Evolutionary conservation across 2,797 vertebrate genomes (phyloP).

Genomic region (Oreortyx pictus): DNA sequence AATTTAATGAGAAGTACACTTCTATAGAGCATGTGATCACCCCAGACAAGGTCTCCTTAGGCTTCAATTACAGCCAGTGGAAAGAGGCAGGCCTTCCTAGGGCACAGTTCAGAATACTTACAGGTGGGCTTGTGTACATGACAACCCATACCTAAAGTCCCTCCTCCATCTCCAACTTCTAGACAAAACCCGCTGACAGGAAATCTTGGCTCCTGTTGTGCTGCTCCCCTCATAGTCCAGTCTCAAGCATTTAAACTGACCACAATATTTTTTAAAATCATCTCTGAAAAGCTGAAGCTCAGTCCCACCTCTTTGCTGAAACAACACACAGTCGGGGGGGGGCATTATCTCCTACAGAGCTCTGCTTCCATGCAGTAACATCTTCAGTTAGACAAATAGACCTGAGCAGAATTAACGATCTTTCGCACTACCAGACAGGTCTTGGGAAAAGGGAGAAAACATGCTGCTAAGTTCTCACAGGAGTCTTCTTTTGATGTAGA

Average conservation of each 20-base stretch:
- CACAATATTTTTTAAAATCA: neutral
- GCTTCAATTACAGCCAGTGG: neutral
- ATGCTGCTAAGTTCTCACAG: neutral
- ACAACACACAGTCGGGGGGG: neutral
- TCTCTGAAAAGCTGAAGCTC: neutral
- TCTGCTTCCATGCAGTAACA: neutral
- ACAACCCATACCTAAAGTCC: neutral
- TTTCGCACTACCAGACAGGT: neutral
- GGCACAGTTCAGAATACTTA: neutral
- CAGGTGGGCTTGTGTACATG: neutral
- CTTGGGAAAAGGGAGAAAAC: neutral
- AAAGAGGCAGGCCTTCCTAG: neutral
- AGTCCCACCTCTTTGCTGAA: neutral
- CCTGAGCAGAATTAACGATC: neutral
- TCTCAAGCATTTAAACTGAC: neutral
- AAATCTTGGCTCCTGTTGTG: neutral
- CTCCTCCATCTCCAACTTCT: neutral
- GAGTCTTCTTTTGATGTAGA: too few relatives aligned
- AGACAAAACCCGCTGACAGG: neutral
- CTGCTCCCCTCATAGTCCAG: neutral
- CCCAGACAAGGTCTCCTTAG: neutral
- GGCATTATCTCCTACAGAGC: neutral
- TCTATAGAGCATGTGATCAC: neutral
- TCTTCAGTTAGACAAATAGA: neutral
- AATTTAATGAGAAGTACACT: neutral